Evolutionary conservation across 1,140 invertebrate genomes (phyloP), one percentile per base, ranked within the genome.

Genomic region (Ericerus pela): DNA sequence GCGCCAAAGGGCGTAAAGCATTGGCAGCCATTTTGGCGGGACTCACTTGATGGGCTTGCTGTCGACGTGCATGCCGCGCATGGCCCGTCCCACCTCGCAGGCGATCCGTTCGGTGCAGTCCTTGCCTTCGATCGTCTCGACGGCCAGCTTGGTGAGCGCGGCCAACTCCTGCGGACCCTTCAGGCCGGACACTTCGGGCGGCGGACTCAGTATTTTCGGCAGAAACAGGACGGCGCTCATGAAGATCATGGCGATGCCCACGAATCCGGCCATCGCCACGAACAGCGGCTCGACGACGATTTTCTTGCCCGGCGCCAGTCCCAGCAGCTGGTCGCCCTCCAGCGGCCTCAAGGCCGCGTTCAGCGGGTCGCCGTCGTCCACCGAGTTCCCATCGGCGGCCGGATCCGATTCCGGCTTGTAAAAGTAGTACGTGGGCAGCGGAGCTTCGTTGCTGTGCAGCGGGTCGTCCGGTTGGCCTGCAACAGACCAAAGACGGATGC

Each of bases 261-360:
- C 65, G 56, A 73, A 73, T 5, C 72, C 69, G 1, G 70, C 69
- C 59, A 72, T 69, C 5, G 72, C 72, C 67, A 72, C 67, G 56
- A 73, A 72, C 5, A 73, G 55, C 3, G 72, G 72, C 54, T 72
- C 69, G 26, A 71, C 54, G 6, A 41, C 56, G 59, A 14, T 24
- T 47, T 47, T 47, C 20, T 47, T 47, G 12, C 11, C 16, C 10
- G 41, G 16, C 16, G 22, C 41, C 4, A 8, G 20, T 18, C 16
- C 16, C 4, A 22, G 16, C 4, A 22, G 16, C 12, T 47, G 16
- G 16, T 24, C 41, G n/a, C n/a, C n/a, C n/a, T n/a, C n/a, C 11
- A 24, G 26, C 2, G 41, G 41, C 4, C 20, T 47, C 26, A 24
- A 24, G 8, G 26, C 8, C 4, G 10, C 41, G 20, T 47, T 47